phyloP scores from a whole-genome alignment of 2,888 invertebrate genomes.

The Aphrophora alni region DNA sequence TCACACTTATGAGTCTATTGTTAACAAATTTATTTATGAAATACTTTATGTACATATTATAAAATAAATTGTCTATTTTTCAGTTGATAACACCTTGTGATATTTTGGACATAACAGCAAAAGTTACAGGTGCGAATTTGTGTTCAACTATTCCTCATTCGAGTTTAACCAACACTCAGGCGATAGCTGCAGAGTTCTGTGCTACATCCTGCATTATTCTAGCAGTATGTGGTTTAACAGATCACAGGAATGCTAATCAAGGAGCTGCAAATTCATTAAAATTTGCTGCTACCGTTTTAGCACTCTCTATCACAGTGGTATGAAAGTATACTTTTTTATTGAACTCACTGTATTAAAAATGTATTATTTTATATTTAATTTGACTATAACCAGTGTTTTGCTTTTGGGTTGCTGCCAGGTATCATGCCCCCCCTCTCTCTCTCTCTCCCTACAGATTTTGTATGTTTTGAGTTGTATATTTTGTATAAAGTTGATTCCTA shows the following conservation, averaged over 20 bases:
- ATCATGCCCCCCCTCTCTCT: no score
- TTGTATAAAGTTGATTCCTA: no score
- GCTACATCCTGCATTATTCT: constrained; percentile 70
- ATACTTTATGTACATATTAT: no score
- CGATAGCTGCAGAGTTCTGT: constrained; percentile 66
- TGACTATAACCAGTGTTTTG: no score
- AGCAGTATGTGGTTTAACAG: constrained; percentile 75
- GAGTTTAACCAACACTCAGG: constrained; percentile 58
- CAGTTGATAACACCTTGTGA: constrained; percentile 43
- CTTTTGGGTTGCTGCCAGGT: no score
- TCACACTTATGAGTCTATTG: no score
- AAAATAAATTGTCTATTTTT: not conserved
- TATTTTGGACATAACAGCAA: constrained; percentile 34
- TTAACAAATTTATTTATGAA: no score
- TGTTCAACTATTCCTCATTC: constrained; percentile 68
- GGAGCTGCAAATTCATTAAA: constrained; percentile 58
- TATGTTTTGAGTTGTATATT: no score
- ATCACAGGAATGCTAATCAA: constrained; percentile 61
- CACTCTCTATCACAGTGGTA: constrained; percentile 43
- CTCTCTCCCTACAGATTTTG: no score
- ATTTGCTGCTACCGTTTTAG: constrained; percentile 57
- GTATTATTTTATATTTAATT: no score
- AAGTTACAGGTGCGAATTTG: constrained; percentile 56
- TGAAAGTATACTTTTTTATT: no score
- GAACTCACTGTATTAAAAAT: no score